Evolutionary conservation across 1,140 invertebrate genomes (phyloP), one percentile per base, ranked within the genome.

Genomic region (Delia radicum): DNA sequence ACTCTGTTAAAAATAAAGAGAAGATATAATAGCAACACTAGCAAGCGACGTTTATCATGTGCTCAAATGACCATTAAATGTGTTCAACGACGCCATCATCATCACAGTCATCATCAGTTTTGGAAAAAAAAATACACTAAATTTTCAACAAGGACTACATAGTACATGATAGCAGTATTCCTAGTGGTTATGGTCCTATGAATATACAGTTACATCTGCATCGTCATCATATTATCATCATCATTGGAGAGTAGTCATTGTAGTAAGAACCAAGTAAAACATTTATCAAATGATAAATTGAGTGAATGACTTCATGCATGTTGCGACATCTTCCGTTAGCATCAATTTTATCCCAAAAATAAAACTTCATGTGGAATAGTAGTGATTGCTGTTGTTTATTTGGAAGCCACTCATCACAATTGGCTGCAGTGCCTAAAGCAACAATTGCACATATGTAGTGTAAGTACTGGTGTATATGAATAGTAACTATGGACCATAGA

Each of bases 261-360:
- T 46, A 15, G 37, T 48, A 63, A 73, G 46, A 31, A 82, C 78
- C 78, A 82, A 81, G 81, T 69, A 29, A 69, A 79, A 85, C 83
- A 85, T 85, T 82, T 83, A 85, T 85, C 83, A 85, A 85, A 85
- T 80, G 83, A 85, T 85, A 85, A 85, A 85, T 85, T 85, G 83
- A 85, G 81, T 85, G 83, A 85, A 85, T 85, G 83, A 85, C 83
- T 85, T 85, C 83, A 85, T 85, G 83, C 75, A 78, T 83, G 79
- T 77, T 81, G 81, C 79, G 78, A 75, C 81, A 81, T 75, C 81
- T 84, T 83, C 76, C 76, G 73, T 74, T 24, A 48, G 18, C 42
- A 55, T 48, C 26, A 37, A 24, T 55, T 37, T 0, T 48, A 1
- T 8, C 18, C 33, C 2, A 74, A 31, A 62, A 48, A n/a, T 13